Evolutionary conservation across 2,888 invertebrate genomes (phyloP).

Genomic region (Camponotus fellah): DNA sequence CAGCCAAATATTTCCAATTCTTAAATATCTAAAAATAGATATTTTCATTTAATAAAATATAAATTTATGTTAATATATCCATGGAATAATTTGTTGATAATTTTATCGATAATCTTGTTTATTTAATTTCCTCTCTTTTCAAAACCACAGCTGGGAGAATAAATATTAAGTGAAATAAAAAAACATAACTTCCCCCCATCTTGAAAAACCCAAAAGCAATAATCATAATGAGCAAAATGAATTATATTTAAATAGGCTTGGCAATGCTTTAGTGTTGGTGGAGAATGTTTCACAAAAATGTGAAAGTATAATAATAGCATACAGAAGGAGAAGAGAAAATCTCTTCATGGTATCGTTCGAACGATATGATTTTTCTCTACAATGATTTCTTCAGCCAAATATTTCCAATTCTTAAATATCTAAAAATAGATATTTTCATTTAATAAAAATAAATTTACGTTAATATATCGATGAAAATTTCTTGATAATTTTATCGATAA

Average conservation of each 20-base stretch:
- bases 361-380: neutral
- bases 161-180: no score
- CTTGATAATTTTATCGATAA: neutral
- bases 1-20: no score
- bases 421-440: neutral
- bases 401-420: neutral
- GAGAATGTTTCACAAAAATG: neutral
- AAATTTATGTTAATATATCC: no score
- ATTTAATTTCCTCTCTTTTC: no score
- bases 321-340: neutral
- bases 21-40: no score
- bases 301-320: neutral
- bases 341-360: neutral
- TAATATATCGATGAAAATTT: neutral
- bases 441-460: conserved; percentile 9
- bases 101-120: no score
- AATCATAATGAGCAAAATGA: neutral
- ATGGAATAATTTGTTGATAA: neutral
- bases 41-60: no score
- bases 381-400: neutral
- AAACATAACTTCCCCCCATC: no score
- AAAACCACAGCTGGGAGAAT: no score
- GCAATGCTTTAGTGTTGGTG: neutral
- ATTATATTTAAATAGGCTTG: neutral
- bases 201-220: neutral